Base-by-base conservation (phyloP, 1,140 invertebrate genomes). In the Tetraneura akinire region DNA sequence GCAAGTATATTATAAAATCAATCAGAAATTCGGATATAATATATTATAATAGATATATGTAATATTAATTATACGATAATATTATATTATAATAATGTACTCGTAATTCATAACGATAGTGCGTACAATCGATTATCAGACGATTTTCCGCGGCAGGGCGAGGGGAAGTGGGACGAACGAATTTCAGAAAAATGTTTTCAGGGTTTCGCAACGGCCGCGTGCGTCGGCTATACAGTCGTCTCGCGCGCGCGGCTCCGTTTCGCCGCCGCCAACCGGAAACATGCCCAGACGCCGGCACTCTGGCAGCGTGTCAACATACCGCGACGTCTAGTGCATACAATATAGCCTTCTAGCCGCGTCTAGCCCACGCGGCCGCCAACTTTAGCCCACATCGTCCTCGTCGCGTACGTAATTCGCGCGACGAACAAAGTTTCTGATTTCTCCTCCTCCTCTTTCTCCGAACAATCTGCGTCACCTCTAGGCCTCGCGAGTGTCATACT, bases 281-380 rank as follows among this genome's bases (percentile, higher is more conserved):
- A 60, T 62, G 55, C 74, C 55, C 74, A 62, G 74, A 78, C 74
- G 74, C 74, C 74, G 74, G 74, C 74, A 78, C 74, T 78, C 74
- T 78, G 74, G 74, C 74, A 78, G 32, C 74, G 74, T 78, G 74
- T 78, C 74, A 78, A 78, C 74, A 78, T 78, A 78, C 74, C 74
- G 55, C 74, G 74, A 78, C 74, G 74, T 78, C 74, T 78, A 78
- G 74, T 57, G 74, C 74, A 53, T 45, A n/a, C n/a, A n/a, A n/a
- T n/a, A 37, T 37, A 47, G 55, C 74, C 74, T 14, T 78, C 55
- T 23, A 18, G 42, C 23, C 47, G 68, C 45, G 55, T 78, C 74
- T 78, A 62, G 55, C 74, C 74, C 74, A 78, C 74, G 74, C 74
- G 74, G 53, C 74, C 74, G 74, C 74, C 74, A 78, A 78, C 74